Conservation (phyloP, 1,140 invertebrate species). For the Yoshiicerus persimilis region DNA sequence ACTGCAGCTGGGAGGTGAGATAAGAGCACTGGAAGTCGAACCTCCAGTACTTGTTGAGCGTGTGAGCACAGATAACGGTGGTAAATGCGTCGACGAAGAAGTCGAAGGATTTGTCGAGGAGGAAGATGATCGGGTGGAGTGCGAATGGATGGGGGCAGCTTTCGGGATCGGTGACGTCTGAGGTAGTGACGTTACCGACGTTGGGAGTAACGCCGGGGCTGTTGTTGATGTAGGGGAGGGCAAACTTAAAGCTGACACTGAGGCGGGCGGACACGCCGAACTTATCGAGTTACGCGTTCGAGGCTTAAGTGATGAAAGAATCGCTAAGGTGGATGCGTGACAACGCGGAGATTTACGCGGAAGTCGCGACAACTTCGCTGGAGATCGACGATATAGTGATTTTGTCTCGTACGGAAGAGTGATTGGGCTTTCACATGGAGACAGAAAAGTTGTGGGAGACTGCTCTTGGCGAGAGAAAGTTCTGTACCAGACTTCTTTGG, state of each 20-base stretch:
- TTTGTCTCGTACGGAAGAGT: constrained; percentile 71
- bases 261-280: constrained; percentile 16
- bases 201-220: neutral
- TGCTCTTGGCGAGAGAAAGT: constrained; percentile 73
- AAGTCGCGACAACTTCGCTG: constrained; percentile 58
- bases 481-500: constrained; percentile 73
- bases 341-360: constrained; percentile 80
- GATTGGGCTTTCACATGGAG: constrained; percentile 59
- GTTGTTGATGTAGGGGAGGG: neutral
- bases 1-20: neutral
- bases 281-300: neutral
- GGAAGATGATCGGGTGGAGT: neutral
- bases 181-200: neutral
- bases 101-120: neutral
- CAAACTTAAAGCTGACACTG: constrained; percentile 20
- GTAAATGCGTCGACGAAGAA: neutral
- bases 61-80: constrained; percentile 11
- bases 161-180: neutral
- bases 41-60: constrained; percentile 8
- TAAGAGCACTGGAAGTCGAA: neutral
- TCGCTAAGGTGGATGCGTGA: constrained; percentile 79
- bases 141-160: neutral
- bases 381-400: constrained; percentile 52
- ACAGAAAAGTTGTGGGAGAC: constrained; percentile 58
- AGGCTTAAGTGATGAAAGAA: constrained; percentile 60